A percentile compares a stretch with the other conserved stretches of the same genome.
Evolutionary conservation across 2,888 invertebrate genomes (phyloP).

Genomic region (Brachyopa scutellaris): DNA sequence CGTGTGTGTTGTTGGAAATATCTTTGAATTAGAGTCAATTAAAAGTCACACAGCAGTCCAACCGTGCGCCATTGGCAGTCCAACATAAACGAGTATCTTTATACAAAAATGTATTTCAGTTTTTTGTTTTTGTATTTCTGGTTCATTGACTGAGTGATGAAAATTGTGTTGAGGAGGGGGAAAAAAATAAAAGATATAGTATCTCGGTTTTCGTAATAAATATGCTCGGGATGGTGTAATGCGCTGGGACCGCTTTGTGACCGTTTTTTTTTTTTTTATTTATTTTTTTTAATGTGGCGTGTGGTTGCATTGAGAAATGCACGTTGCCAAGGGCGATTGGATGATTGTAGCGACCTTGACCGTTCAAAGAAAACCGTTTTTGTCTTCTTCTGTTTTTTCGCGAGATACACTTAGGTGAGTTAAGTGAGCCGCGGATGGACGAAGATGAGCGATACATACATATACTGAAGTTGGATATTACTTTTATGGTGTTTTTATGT

Average conservation of each 20-base stretch:
- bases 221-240: constrained; percentile 11
- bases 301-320: constrained; percentile 47
- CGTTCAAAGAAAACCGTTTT: constrained; percentile 16
- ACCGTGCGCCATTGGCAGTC: not conserved
- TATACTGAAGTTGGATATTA: no score
- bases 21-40: constrained; percentile 64
- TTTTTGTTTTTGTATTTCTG: constrained; percentile 1
- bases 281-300: not conserved
- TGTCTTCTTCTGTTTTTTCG: not conserved
- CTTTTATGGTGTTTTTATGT: no score
- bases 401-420: no score
- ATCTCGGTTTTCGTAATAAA: constrained; percentile 8
- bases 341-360: constrained; percentile 52
- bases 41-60: constrained; percentile 31
- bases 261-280: no score
- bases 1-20: constrained; percentile 49
- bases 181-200: not conserved
- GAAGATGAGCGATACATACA: no score
- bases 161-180: not conserved
- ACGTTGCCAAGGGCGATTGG: constrained; percentile 41
- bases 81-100: no score
- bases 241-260: constrained; percentile 9
- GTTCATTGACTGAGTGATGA: constrained; percentile 53
- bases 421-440: no score
- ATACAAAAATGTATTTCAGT: not conserved